Percentiles rank a stretch among this genome's conserved stretches.
Evolutionary conservation across 2,797 vertebrate species (phyloP).

Genomic region (Hoplostethus mediterraneus): DNA sequence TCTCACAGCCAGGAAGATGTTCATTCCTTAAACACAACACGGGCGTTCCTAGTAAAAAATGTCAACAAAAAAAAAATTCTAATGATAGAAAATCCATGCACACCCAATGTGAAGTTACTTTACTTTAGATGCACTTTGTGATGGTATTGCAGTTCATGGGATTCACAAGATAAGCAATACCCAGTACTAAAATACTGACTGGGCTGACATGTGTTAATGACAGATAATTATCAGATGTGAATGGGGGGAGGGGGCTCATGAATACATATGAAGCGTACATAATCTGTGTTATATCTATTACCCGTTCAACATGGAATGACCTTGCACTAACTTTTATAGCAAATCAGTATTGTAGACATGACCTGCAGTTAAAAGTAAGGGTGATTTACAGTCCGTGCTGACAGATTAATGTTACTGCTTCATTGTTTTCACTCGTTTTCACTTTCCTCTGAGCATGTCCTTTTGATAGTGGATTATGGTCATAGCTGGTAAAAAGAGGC

Average conservation of each 20-base stretch:
- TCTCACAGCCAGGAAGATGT: no score
- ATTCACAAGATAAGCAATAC: neutral
- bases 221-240: conserved; percentile 5
- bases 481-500: conserved; percentile 47
- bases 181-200: neutral
- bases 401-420: conserved; percentile 30
- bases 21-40: no score
- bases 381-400: conserved; percentile 30
- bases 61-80: no score
- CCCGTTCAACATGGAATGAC: conserved; percentile 22
- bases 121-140: no score
- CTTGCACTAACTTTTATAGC: conserved; percentile 27
- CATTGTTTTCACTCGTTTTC: conserved; percentile 42
- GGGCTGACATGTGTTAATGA: neutral
- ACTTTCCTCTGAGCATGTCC: conserved; percentile 38
- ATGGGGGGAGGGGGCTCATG: neutral
- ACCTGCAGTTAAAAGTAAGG: conserved; percentile 27
- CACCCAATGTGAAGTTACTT: no score
- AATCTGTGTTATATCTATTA: conserved; percentile 9
- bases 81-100: no score
- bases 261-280: conserved; percentile 10
- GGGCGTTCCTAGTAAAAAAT: no score
- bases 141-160: neutral
- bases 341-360: neutral
- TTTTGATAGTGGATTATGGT: conserved; percentile 45